Evolutionary conservation across 2,797 vertebrate genomes (phyloP), one percentile per base, ranked within the genome.

Genomic region (Podargus strigoides): DNA sequence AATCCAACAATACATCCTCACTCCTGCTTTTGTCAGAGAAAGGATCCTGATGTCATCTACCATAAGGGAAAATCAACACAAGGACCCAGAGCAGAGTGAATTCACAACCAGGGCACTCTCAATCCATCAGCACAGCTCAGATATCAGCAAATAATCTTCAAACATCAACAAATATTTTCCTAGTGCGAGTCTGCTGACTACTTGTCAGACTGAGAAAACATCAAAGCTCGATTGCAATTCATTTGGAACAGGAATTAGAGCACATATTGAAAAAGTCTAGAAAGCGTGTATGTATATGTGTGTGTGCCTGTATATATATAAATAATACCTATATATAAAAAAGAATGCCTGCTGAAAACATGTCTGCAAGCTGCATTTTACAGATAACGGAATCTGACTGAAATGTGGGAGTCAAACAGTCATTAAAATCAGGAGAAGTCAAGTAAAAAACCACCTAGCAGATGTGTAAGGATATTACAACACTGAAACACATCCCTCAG

Each of bases 341-440:
- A 66, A 80, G 16, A 34, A 37, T 55, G 26, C 44, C 56, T 87
- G 28, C 39, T 36, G 42, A 50, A 95, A 82, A 59, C 70, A 59
- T 64, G 84, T 85, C 81, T 85, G 69, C 81, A 90, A 90, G 82
- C 81, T 96, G 80, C 85, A 39, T 87, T 88, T 74, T 75, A 56
- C 32, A 73, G 91, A 94, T 80, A 74, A 90, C 90, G 70, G 91
- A 70, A 81, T 72, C 19, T 77, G 56, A 76, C 42, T 89, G 76
- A 62, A 92, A 47, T 19, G 56, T 84, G 64, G 69, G 74, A 94
- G 83, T 89, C 70, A 87, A 85, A 79, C 30, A 81, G 60, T 50
- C 62, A 92, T 56, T 84, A 87, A 95, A 96, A 94, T 49, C 24
- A 22, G 75, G 53, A 60, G 24, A 78, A 87, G 34, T 62, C n/a